Conservation (phyloP, 2,888 invertebrate genomes). For the Aspidiotus destructor region DNA sequence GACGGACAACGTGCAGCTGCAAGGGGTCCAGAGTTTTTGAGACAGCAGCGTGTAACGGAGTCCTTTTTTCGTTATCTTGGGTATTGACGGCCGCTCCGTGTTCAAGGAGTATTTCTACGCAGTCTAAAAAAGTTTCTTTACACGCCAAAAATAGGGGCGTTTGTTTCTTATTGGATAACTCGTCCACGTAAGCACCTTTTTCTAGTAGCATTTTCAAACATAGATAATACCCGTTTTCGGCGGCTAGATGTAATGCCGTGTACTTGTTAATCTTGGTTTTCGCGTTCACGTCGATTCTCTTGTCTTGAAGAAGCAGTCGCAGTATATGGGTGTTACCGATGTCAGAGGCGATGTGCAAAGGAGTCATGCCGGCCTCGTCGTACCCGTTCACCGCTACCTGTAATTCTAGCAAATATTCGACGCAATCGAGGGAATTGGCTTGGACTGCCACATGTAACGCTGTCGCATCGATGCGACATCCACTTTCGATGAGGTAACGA, state of each 20-base stretch:
- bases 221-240: conserved; percentile 75
- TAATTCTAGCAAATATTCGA: conserved; percentile 61
- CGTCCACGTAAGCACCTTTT: conserved; percentile 63
- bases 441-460: conserved; percentile 75
- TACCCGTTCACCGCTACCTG: conserved; percentile 62
- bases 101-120: conserved; percentile 65
- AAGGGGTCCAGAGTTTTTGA: conserved; percentile 59
- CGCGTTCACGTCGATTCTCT: conserved; percentile 56
- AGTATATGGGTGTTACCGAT: conserved; percentile 56
- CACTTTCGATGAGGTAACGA: conserved; percentile 53
- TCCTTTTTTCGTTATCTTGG: conserved; percentile 69
- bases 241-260: conserved; percentile 73
- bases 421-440: conserved; percentile 66
- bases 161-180: conserved; percentile 66
- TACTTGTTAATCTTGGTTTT: conserved; percentile 59
- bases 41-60: conserved; percentile 66
- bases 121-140: conserved; percentile 66
- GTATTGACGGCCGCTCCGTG: conserved; percentile 69
- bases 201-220: conserved; percentile 64
- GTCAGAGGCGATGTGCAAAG: conserved; percentile 74
- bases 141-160: conserved; percentile 78
- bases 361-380: conserved; percentile 58
- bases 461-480: conserved; percentile 64
- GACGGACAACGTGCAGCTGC: conserved; percentile 11
- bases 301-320: conserved; percentile 54